These are phyloP conservation scores for Agrochola lychnidis DNA, from an alignment of 2,888 invertebrate genomes.

Conservation along the genomic window DNA sequence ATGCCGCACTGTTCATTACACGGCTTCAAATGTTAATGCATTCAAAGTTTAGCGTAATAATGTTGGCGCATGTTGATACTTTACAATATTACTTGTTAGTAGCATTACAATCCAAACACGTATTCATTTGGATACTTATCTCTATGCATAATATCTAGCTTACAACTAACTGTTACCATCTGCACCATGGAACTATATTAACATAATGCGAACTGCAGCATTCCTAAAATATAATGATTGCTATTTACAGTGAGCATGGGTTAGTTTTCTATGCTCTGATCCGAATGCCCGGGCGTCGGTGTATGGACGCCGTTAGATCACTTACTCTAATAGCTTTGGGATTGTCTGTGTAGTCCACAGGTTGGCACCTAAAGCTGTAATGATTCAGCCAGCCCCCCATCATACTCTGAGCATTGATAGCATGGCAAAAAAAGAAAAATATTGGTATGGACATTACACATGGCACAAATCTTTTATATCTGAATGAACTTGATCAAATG, in stretches of 20 bases:
- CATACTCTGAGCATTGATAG: slow-evolving; percentile 92
- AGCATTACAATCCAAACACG: slow-evolving; percentile 57
- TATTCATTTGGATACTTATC: slow-evolving; percentile 57
- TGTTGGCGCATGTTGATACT: slow-evolving; percentile 56
- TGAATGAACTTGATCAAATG: slow-evolving; percentile 2
- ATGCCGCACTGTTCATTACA: slow-evolving; percentile 46
- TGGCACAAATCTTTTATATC: slow-evolving; percentile 1
- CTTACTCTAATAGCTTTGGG: slow-evolving; percentile 96
- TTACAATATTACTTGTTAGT: slow-evolving; percentile 59
- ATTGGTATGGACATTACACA: slow-evolving; percentile 69
- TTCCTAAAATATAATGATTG: slow-evolving; percentile 77
- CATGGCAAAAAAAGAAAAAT: slow-evolving; percentile 76
- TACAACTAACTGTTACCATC: slow-evolving; percentile 63
- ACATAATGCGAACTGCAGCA: slow-evolving; percentile 62
- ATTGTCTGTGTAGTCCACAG: slow-evolving; percentile 96
- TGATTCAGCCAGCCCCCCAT: slow-evolving; percentile 97
- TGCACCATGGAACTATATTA: slow-evolving; percentile 72
- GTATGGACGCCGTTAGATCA: slow-evolving; percentile 70
- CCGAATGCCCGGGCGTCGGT: slow-evolving; percentile 69
- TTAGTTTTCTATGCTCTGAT: slow-evolving; percentile 77
- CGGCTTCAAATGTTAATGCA: slow-evolving; percentile 62
- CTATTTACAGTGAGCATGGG: slow-evolving; percentile 85
- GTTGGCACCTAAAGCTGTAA: slow-evolving; percentile 97
- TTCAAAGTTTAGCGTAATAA: slow-evolving; percentile 60
- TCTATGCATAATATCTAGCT: slow-evolving; percentile 54